Percentiles rank a stretch among this genome's conserved stretches.
phyloP scores from a whole-genome alignment of 2,113 vertebrate species.

The Brachirus orientalis region DNA sequence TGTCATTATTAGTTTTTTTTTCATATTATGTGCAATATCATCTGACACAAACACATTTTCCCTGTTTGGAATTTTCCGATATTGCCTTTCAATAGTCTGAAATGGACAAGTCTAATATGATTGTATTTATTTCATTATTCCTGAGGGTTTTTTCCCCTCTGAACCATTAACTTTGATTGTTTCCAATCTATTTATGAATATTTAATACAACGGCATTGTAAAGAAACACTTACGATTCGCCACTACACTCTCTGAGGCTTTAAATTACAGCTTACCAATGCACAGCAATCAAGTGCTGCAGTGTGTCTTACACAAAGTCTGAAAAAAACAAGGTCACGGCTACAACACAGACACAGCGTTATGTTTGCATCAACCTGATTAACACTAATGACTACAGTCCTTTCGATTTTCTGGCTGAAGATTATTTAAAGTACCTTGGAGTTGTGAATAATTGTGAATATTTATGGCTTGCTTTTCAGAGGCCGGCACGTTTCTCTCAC shows the following conservation, averaged over 20 bases:
- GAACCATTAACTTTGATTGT: background rate
- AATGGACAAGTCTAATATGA: background rate
- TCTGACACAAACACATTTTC: too few species aligned
- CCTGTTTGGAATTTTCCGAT: too few species aligned
- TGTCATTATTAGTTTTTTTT: too few species aligned
- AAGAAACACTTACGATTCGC: background rate
- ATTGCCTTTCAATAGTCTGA: too few species aligned
- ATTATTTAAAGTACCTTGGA: background rate
- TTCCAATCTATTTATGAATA: slow-evolving; percentile 1
- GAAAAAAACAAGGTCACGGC: slow-evolving; percentile 11
- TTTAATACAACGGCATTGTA: background rate
- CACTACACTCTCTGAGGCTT: background rate
- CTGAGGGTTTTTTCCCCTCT: background rate
- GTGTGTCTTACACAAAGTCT: background rate
- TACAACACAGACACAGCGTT: background rate
- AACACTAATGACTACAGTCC: background rate
- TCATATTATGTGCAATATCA: too few species aligned
- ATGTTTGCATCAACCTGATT: slow-evolving; percentile 2
- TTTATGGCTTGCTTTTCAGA: background rate
- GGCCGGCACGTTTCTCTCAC: background rate
- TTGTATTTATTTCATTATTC: background rate
- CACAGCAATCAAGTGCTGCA: background rate
- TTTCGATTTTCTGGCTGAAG: background rate
- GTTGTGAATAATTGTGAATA: slow-evolving; percentile 4
- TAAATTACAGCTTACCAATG: slow-evolving; percentile 3